phyloP scores from a whole-genome alignment of 1,140 invertebrate genomes.

The Holotrichia oblita region DNA sequence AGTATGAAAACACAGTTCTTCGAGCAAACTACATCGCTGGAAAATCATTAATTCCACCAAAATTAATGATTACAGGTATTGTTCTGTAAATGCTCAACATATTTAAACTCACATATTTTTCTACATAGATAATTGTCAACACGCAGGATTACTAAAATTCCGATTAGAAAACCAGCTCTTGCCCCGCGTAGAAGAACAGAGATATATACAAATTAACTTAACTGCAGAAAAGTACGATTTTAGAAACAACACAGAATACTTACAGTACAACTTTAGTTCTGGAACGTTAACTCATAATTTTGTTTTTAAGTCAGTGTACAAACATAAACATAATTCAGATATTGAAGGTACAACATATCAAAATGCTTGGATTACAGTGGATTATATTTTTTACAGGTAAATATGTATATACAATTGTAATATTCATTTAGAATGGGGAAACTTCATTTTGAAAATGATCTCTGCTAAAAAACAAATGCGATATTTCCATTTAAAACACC shows the following conservation, averaged over 20 bases:
- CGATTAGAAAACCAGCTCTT: slow-evolving; percentile 53
- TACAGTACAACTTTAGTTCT: slow-evolving; percentile 60
- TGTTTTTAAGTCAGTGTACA: slow-evolving; percentile 67
- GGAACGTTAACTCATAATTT: slow-evolving; percentile 66
- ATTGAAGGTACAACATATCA: slow-evolving; percentile 77
- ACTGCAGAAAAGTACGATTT: slow-evolving; percentile 26
- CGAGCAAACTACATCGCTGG: slow-evolving; percentile 46
- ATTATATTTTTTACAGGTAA: slow-evolving; percentile 82
- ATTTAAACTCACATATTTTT: not conserved
- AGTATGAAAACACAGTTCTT: slow-evolving; percentile 64
- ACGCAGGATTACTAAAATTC: slow-evolving; percentile 64
- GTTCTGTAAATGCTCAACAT: not conserved
- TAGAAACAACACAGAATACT: slow-evolving; percentile 21
- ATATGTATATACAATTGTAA: not conserved
- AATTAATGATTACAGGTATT: slow-evolving; percentile 65
- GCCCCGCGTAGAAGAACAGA: slow-evolving; percentile 44
- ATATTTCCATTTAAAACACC: too few relatives aligned
- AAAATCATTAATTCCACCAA: slow-evolving; percentile 64
- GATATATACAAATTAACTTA: slow-evolving; percentile 49
- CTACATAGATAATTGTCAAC: slow-evolving; percentile 70
- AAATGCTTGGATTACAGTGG: slow-evolving; percentile 79
- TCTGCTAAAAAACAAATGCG: too few relatives aligned
- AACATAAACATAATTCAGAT: slow-evolving; percentile 58
- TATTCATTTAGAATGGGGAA: too few relatives aligned
- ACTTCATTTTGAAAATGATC: too few relatives aligned